Percentiles rank a stretch among this genome's conserved stretches.
phyloP scores from a whole-genome alignment of 1,140 invertebrate genomes.

The Laupala kohalensis region DNA sequence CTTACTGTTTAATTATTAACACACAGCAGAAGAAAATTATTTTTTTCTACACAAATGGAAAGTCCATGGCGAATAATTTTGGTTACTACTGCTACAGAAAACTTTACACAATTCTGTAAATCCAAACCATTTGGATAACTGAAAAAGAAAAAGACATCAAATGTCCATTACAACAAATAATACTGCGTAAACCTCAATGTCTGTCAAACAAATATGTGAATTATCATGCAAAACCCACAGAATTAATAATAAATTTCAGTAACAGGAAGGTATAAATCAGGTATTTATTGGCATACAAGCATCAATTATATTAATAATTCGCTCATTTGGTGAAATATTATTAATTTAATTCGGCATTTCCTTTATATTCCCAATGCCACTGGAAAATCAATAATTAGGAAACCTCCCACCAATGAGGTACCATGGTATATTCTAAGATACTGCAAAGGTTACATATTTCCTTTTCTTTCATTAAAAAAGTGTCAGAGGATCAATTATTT shows the following conservation, averaged over 20 bases:
- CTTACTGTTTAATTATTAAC: not conserved
- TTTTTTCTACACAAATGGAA: not conserved
- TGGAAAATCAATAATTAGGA: conserved; percentile 17
- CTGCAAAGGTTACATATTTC: not conserved
- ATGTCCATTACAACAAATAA: not conserved
- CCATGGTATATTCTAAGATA: conserved; percentile 12
- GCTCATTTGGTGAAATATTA: too few species aligned
- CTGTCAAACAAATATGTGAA: not conserved
- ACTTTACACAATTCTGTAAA: not conserved
- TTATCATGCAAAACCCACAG: not conserved
- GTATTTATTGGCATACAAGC: too few species aligned
- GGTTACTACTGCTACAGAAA: not conserved
- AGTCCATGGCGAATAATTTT: not conserved
- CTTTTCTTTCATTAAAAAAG: not conserved
- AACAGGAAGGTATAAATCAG: too few species aligned
- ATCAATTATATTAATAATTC: too few species aligned
- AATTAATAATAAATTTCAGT: not conserved
- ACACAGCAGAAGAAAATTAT: not conserved
- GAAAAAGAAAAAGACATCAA: not conserved
- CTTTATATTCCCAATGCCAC: not conserved
- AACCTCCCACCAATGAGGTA: conserved; percentile 16
- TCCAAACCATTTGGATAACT: not conserved
- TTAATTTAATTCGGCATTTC: too few species aligned
- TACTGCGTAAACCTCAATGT: not conserved
- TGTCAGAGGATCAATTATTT: too few species aligned